Base-by-base conservation (phyloP, 2,797 vertebrate species). In the Chrysocyon brachyurus region DNA sequence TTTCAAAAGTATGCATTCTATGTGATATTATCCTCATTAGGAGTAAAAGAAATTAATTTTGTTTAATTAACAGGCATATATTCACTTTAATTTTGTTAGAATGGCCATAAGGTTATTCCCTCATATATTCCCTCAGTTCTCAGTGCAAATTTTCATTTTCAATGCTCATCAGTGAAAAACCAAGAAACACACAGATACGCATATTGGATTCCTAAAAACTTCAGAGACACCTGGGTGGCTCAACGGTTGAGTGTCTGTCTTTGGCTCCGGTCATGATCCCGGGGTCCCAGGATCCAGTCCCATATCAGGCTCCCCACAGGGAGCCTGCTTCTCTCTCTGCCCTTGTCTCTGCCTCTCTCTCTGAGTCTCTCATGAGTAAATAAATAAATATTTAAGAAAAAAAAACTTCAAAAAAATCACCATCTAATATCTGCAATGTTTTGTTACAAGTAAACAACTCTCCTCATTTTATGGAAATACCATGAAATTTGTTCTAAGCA, bases 381-480 rank as follows among this genome's bases (percentile, higher is more conserved):
- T 46, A 46, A 46, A 46, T 46, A 46, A 46, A 46, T 46, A 46
- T 46, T 46, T 1, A 46, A 46, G 8, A 46, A 46, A 46, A 46
- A 83, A 88, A 83, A 17, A 26, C 16, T 22, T 91, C 54, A 2
- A 46, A 3, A 79, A 79, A 75, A 83, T 66, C 2, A 72, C 49
- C 33, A 73, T 52, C 10, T 68, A 73, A 81, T 75, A 90, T 90
- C 81, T 95, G 31, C 49, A 94, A 97, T 73, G 40, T 91, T 95
- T 95, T 91, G 31, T 81, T 75, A 77, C 31, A 86, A 95, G 87
- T 84, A 57, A 96, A 87, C 28, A 87, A 66, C n/a, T 36, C 24
- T 87, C 28, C 19, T 92, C n/a, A 93, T 49, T 93, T 94, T 91
- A 63, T 95, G 68, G 28, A 89, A 95, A 91, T 54, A 81, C 61